phyloP scores from a whole-genome alignment of 2,797 vertebrate genomes.

The Amblyraja radiata region DNA sequence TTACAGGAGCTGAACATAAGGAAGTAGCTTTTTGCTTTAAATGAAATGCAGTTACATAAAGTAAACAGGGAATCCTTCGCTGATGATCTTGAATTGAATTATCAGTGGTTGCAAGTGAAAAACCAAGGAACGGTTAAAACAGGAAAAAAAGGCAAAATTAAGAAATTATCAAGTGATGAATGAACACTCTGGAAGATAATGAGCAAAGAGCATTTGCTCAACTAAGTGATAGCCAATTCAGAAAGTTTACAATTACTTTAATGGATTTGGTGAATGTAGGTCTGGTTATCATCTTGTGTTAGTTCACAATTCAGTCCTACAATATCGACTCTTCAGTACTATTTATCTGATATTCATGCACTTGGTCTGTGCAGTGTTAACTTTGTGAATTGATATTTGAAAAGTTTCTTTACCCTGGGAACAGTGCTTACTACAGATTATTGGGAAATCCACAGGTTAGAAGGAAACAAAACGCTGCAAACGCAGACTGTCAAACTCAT shows the following conservation, averaged over 20 bases:
- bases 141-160: neutral
- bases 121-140: neutral
- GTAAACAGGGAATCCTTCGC: neutral
- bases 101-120: neutral
- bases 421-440: neutral
- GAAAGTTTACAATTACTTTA: constrained; percentile 1
- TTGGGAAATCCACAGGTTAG: neutral
- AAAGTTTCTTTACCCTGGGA: neutral
- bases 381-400: neutral
- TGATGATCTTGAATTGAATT: too few relatives aligned
- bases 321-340: neutral
- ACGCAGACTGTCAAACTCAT: neutral
- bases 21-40: constrained; percentile 8
- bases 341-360: neutral
- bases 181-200: neutral
- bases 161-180: constrained; percentile 10
- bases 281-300: constrained; percentile 8
- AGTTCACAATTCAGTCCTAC: neutral
- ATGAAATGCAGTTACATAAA: constrained; percentile 13
- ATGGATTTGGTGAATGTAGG: neutral
- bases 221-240: neutral
- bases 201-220: neutral
- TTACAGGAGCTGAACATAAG: neutral
- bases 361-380: neutral
- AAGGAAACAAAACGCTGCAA: neutral